Evolutionary conservation across 2,888 invertebrate genomes (phyloP), one percentile per base, ranked within the genome.

Genomic region (Belgica antarctica): DNA sequence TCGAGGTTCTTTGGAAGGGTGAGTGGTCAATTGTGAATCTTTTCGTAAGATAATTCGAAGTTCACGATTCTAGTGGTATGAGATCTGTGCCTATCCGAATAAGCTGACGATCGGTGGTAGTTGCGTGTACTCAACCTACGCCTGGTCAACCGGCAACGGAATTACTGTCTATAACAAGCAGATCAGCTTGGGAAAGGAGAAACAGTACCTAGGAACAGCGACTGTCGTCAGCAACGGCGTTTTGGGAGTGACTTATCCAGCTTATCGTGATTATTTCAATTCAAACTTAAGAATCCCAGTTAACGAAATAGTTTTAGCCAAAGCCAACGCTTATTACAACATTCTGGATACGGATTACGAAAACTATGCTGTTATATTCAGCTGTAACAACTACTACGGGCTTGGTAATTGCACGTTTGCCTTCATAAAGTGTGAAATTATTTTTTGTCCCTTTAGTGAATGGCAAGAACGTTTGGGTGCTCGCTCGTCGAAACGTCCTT

Each of bases 301-400:
- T n/a, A 10, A n/a, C 15, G 41, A 41, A 31, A n/a, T 10, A n/a
- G 15, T 59, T 59, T 27, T 15, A 59, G 59, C 68, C 1, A 68
- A 68, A 24, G 68, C 68, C 7, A 68, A 52, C 52, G 68, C 68
- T n/a, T 68, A 57, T 68, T 68, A 68, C 68, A 68, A 68, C 12
- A 68, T 68, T 15, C 10, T 65, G 24, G 68, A 68, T 15, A 68
- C 68, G 2, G 68, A 68, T 57, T 68, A 68, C 15, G 47, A 68
- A 7, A 68, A 68, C 24, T 68, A 68, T 47, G 68, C 68, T 19
- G 68, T 68, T 3, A 57, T 68, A 5, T 68, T 57, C 24, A 28
- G 47, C 5, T 68, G 68, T 24, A 68, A 68, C n/a, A 68, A 68
- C 15, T 68, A 68, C 24, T 68, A 31, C 10, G 68, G 68, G n/a